Evolutionary conservation across 2,113 vertebrate genomes (phyloP).

Genomic region (Sceloporus undulatus): DNA sequence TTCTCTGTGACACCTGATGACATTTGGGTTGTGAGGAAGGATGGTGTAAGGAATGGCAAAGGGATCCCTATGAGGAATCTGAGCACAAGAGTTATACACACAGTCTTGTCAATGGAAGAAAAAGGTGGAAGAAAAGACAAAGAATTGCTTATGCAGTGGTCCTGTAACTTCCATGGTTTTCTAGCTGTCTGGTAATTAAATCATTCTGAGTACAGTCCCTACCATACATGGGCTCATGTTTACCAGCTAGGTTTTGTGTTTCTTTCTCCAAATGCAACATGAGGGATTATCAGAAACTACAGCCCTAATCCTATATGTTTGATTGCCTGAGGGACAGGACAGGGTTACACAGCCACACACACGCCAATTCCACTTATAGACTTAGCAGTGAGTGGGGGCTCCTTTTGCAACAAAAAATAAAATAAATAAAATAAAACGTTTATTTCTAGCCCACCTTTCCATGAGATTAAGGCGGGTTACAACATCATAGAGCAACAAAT

Average conservation of each 20-base stretch:
- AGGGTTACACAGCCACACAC: background rate
- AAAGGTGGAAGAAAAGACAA: background rate
- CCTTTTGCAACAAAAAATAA: too few species aligned
- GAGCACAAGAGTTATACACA: background rate
- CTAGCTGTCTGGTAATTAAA: background rate
- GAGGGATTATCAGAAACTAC: background rate
- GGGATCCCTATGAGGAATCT: background rate
- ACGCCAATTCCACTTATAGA: background rate
- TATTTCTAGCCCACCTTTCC: too few species aligned
- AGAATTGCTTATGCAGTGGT: background rate
- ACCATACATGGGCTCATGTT: conserved; percentile 39
- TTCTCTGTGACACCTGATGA: background rate
- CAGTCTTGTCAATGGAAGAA: background rate
- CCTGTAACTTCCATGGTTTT: accelerated
- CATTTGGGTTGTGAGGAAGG: background rate
- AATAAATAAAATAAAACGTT: too few species aligned
- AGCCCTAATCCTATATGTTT: background rate
- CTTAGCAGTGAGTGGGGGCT: too few species aligned
- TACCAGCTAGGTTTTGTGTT: background rate
- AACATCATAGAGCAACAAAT: too few species aligned
- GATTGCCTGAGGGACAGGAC: background rate
- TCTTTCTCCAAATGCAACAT: background rate
- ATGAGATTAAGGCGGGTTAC: too few species aligned
- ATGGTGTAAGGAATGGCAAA: accelerated
- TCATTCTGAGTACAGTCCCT: conserved; percentile 20